These are phyloP conservation scores for Caenorhabditis auriculariae DNA, from an alignment of 2,888 invertebrate genomes.

Conservation along the genomic window DNA sequence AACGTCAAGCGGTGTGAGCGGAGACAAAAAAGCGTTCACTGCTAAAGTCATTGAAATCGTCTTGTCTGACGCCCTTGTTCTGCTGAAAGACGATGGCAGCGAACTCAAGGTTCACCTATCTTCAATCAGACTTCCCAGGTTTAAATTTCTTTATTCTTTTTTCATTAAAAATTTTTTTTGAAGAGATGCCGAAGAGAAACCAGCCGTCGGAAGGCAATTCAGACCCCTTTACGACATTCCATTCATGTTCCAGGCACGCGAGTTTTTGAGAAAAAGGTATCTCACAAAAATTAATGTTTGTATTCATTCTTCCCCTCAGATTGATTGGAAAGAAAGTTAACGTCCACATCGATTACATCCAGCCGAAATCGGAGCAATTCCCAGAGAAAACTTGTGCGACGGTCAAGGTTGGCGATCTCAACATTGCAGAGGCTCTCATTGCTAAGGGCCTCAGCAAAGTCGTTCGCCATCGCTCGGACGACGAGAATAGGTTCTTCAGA, in stretches of 20 bases:
- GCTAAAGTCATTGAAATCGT: constrained; percentile 77
- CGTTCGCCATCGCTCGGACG: constrained; percentile 88
- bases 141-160: constrained; percentile 61
- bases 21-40: constrained; percentile 45
- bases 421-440: constrained; percentile 80
- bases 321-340: constrained; percentile 84
- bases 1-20: constrained; percentile 31
- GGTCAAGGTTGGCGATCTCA: constrained; percentile 73
- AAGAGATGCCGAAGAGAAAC: constrained; percentile 36
- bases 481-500: constrained; percentile 66
- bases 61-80: constrained; percentile 87
- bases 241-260: constrained; percentile 96
- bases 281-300: background rate
- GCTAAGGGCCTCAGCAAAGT: constrained; percentile 83
- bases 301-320: constrained; percentile 63
- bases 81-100: constrained; percentile 78
- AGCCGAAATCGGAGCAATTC: constrained; percentile 87
- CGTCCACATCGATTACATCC: constrained; percentile 90
- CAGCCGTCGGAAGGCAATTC: constrained; percentile 51
- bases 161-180: background rate
- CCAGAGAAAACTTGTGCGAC: constrained; percentile 94
- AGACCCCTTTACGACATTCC: constrained; percentile 94
- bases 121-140: constrained; percentile 89
- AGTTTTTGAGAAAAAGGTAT: constrained; percentile 83
- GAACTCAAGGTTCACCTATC: constrained; percentile 90